Base-by-base conservation (phyloP, 2,888 invertebrate genomes). In the Arctia plantaginis region DNA sequence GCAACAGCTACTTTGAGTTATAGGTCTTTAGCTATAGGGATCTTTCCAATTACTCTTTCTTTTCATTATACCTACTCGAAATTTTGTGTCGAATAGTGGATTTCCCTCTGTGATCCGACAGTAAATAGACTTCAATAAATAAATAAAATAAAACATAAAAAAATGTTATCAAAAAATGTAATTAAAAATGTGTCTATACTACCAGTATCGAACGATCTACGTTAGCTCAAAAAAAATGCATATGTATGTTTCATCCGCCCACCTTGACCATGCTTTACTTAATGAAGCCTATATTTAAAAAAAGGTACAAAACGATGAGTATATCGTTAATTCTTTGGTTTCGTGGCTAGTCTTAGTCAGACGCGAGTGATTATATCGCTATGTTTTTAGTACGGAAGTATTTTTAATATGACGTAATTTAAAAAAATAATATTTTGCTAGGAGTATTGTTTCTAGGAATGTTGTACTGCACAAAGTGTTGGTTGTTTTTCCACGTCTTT, bases 371-470 rank as follows among this genome's bases (percentile, higher is more conserved):
- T 88, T 89, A 90, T 89, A 90, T 82, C 82, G 79, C 66, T 44
- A 35, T 69, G 86, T 90, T 91, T 90, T 91, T 90, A 88, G 84
- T 81, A 77, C 89, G 91, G 90, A 90, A 90, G 85, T 86, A 78
- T 86, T 89, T 87, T 88, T 87, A 84, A 79, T 83, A 86, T 87
- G 86, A 89, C 86, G 85, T 86, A 83, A 86, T 76, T 80, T 78
- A 82, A 76, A 80, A 80, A 72, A 84, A 79, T 74, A 44, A 75
- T 72, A 77, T 75, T 73, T 75, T 65, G 72, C n/a, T n/a, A n/a
- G 76, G 68, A 72, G 35, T 77, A 73, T 80, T 82, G 77, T 83
- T 79, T 73, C 59, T 78, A 59, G 68, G 35, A 62, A 67, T 66
- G 44, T 66, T 35, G 33, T 74, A 55, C 18, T 71, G 71, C 62